Evolutionary conservation across 2,113 vertebrate species (phyloP), one percentile per base, ranked within the genome.

Genomic region (Vidua macroura): DNA sequence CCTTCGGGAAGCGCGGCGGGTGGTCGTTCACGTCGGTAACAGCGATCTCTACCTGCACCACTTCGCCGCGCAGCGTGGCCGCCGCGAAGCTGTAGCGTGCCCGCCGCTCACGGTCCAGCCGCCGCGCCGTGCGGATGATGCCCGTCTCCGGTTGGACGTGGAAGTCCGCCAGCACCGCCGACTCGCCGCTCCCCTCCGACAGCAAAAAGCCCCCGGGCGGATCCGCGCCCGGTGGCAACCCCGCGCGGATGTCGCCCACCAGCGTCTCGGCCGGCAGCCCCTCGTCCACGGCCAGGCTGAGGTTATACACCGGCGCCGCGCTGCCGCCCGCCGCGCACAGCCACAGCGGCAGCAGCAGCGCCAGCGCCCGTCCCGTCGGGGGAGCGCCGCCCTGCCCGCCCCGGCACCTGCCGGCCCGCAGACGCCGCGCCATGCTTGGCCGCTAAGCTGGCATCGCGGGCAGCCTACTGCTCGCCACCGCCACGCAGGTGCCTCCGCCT

Each of bases 11-110:
- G 48, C 95, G 92, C 2, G 99, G 99, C 6, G 98, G 90, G 75
- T 99, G 98, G 93, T 99, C 99, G 83, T 99, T 99, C 69, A 99
- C 98, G 72, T 99, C 99, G 55, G 94, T 90, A 33, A 99, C 98
- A 15, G 89, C 68, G 63, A 99, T 98, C 27, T 96, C 98, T 92
- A 99, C 99, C 94, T 97, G 98, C 53, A 99, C 98, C 96, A 99
- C 97, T 58, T 98, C 98, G 28, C 99, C 99, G 18, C 95, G 97
- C 60, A 98, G 97, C 9, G 98, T 98, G 74, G 98, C 99, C 7
- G 98, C 99, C 94, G 98, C 99, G 83, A 99, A 99, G 53, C 98
- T 98, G 93, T 99, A 99, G 81, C 41, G 97, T 17, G 98, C 98
- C 69, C 98, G 97, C 68, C 76, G 97, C 98, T 99, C 99, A 55